These are phyloP conservation scores for Chelidonichthys spinosus DNA, from an alignment of 2,797 vertebrate genomes.

Conservation along the genomic window DNA sequence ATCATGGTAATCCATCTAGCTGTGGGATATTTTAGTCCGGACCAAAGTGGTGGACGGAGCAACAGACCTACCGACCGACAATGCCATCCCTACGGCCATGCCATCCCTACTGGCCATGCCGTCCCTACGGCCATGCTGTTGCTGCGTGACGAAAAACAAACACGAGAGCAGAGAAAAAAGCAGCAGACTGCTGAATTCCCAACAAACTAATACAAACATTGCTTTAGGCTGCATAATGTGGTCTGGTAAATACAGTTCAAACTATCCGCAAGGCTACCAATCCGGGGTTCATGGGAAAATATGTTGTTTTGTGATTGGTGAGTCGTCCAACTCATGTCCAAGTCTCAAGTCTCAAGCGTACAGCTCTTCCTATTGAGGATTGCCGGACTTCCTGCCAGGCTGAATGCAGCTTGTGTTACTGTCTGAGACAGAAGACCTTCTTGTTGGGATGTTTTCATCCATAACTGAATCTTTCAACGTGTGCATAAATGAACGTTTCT, in stretches of 20 bases:
- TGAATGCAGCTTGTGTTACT: conserved; percentile 21
- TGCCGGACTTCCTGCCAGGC: conserved; percentile 26
- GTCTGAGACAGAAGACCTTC: conserved; percentile 20
- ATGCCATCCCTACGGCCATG: too few relatives aligned
- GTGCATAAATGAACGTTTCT: conserved; percentile 15
- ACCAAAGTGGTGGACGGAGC: background rate
- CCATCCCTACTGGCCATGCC: too few relatives aligned
- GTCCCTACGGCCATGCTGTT: background rate
- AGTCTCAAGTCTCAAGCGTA: conserved; percentile 16
- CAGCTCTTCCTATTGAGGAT: conserved; percentile 11
- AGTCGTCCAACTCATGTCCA: background rate
- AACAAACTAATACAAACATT: background rate
- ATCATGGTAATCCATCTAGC: background rate
- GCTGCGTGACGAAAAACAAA: background rate
- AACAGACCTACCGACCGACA: background rate
- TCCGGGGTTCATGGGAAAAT: background rate
- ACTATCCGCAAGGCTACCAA: background rate
- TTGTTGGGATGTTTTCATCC: conserved; percentile 33
- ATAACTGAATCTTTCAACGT: conserved; percentile 10
- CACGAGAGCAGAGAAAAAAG: background rate
- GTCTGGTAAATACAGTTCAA: background rate
- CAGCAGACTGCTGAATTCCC: background rate
- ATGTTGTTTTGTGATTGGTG: conserved; percentile 2
- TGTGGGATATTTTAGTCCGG: background rate
- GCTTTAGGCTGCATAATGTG: background rate